Percentiles rank a stretch among this genome's conserved stretches.
These are phyloP conservation scores for Ondatra zibethicus DNA, from an alignment of 2,113 vertebrate species.

Conservation along the genomic window DNA sequence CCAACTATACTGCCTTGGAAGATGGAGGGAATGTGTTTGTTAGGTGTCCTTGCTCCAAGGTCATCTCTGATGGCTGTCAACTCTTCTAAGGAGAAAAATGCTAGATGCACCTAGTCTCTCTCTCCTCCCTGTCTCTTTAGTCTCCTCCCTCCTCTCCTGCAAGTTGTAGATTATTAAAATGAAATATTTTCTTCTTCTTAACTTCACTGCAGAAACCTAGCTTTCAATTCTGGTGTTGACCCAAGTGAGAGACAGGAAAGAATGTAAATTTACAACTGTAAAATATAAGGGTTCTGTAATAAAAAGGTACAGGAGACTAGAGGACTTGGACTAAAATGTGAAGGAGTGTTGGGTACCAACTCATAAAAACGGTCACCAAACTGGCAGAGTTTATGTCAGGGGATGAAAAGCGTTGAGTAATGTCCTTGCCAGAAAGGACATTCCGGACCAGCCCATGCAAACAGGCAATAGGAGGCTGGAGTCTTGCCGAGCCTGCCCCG, in stretches of 20 bases:
- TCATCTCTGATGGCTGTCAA: neutral
- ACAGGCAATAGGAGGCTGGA: slow-evolving; percentile 47
- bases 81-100: slow-evolving; percentile 57
- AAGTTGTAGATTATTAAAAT: slow-evolving; percentile 25
- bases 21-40: neutral
- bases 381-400: slow-evolving; percentile 21
- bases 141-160: neutral
- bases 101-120: slow-evolving; percentile 33
- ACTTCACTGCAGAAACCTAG: slow-evolving; percentile 27
- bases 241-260: neutral
- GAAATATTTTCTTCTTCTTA: slow-evolving; percentile 28
- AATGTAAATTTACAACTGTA: neutral
- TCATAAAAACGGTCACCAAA: neutral
- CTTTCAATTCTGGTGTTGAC: slow-evolving; percentile 46
- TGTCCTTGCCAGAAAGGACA: slow-evolving; percentile 31
- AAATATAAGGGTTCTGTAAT: neutral
- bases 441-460: slow-evolving; percentile 28
- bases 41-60: slow-evolving; percentile 45
- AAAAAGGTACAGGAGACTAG: neutral
- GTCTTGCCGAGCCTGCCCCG: neutral
- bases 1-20: slow-evolving; percentile 33
- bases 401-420: slow-evolving; percentile 9
- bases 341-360: neutral
- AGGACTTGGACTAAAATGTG: neutral
- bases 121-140: neutral